These are phyloP conservation scores for Tetragnatha montana DNA, from an alignment of 2,888 invertebrate genomes.

Conservation along the genomic window DNA sequence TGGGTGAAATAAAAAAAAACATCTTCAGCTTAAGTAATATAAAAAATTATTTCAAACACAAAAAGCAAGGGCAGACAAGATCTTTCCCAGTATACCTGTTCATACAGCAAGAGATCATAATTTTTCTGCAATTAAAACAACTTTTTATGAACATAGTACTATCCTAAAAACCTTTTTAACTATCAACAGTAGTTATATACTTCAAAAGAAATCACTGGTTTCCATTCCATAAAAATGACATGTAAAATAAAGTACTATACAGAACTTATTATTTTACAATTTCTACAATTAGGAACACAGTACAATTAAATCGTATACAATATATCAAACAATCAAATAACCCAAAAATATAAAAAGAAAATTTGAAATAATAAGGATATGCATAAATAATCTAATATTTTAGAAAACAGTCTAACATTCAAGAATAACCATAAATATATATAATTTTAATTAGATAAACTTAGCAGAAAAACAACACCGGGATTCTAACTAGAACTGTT, in stretches of 20 bases:
- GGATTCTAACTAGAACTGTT: constrained; percentile 28
- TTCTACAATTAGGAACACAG: constrained; percentile 37
- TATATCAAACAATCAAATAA: background rate
- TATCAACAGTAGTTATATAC: background rate
- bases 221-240: constrained; percentile 7
- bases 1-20: constrained; percentile 66
- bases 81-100: constrained; percentile 33
- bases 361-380: background rate
- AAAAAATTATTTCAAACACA: constrained; percentile 28
- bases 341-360: background rate
- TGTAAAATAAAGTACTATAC: constrained; percentile 25
- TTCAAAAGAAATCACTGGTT: constrained; percentile 11
- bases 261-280: constrained; percentile 29
- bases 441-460: constrained; percentile 23
- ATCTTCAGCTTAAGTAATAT: constrained; percentile 60
- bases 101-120: constrained; percentile 44
- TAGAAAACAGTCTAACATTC: constrained; percentile 18
- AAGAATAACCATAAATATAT: constrained; percentile 7
- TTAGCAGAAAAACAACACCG: constrained; percentile 29
- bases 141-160: background rate
- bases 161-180: background rate
- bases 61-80: constrained; percentile 62
- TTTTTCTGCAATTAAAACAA: constrained; percentile 8
- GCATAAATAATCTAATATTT: constrained; percentile 7
- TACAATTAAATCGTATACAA: constrained; percentile 21